Evolutionary conservation across 2,888 invertebrate genomes (phyloP).

Genomic region (Kryphioiulus occultus): DNA sequence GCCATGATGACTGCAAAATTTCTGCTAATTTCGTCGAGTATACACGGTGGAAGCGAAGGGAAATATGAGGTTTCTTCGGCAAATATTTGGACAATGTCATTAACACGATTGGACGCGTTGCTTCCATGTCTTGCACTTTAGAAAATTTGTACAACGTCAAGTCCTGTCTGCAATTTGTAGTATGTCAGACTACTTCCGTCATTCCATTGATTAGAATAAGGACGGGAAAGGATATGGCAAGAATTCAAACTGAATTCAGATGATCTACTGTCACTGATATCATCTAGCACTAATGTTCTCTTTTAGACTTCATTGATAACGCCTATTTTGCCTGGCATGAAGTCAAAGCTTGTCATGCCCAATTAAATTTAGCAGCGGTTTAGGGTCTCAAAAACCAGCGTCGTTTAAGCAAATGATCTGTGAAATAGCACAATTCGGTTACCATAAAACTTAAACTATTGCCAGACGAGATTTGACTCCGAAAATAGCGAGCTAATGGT

Average conservation of each 20-base stretch:
- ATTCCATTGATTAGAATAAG: no score
- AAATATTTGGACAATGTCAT: neutral
- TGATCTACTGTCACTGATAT: neutral
- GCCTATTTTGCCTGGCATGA: neutral
- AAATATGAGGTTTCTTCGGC: neutral
- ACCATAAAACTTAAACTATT: neutral
- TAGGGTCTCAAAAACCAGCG: neutral
- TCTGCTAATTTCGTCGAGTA: neutral
- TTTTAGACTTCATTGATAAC: neutral
- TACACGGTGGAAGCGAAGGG: no score
- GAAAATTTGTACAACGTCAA: no score
- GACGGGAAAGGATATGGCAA: no score
- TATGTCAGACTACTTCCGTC: no score
- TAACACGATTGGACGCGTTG: no score
- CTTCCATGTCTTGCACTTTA: no score
- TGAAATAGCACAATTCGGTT: neutral
- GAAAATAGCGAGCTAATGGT: neutral
- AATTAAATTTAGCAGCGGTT: neutral
- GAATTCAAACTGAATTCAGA: neutral
- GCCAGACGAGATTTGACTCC: neutral
- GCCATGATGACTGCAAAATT: neutral
- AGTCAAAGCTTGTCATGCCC: neutral
- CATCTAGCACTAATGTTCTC: neutral
- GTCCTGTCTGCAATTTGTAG: no score
- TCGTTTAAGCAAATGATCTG: slow-evolving; percentile 26